phyloP scores from a whole-genome alignment of 2,113 vertebrate species.

The Anhinga rufa region DNA sequence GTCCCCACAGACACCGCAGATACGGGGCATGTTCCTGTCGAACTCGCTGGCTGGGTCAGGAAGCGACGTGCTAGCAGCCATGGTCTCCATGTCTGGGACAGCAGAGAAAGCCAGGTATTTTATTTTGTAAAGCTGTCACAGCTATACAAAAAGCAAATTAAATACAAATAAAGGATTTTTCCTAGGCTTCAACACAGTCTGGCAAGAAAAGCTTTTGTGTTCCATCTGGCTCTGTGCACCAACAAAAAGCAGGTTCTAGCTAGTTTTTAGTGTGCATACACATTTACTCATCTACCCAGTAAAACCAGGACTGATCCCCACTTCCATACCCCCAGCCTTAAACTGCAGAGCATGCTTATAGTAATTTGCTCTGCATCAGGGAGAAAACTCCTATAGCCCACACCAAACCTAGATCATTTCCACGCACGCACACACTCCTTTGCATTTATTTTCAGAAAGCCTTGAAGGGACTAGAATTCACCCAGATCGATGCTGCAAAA shows the following conservation, averaged over 20 bases:
- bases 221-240: not conserved
- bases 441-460: not conserved
- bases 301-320: not conserved
- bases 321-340: not conserved
- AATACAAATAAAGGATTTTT: not conserved
- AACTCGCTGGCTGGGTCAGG: slow-evolving; percentile 72
- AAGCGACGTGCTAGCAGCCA: slow-evolving; percentile 81
- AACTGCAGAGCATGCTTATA: rapidly evolving
- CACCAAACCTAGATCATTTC: not conserved
- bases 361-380: not conserved
- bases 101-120: not conserved
- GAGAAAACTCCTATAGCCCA: not conserved
- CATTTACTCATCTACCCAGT: not conserved
- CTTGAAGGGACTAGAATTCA: not conserved
- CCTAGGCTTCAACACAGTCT: rapidly evolving
- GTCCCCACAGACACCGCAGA: slow-evolving; percentile 96
- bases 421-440: not conserved
- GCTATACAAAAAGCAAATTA: not conserved
- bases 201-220: not conserved
- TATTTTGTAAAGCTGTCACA: not conserved
- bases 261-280: rapidly evolving
- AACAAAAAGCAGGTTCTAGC: not conserved
- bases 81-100: slow-evolving; percentile 76
- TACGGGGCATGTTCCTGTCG: slow-evolving; percentile 84
- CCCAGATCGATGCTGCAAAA: not conserved